Percentiles rank a stretch among this genome's conserved stretches.
These are phyloP conservation scores for Stigmatopora nigra DNA, from an alignment of 2,113 vertebrate species.

Conservation along the genomic window DNA sequence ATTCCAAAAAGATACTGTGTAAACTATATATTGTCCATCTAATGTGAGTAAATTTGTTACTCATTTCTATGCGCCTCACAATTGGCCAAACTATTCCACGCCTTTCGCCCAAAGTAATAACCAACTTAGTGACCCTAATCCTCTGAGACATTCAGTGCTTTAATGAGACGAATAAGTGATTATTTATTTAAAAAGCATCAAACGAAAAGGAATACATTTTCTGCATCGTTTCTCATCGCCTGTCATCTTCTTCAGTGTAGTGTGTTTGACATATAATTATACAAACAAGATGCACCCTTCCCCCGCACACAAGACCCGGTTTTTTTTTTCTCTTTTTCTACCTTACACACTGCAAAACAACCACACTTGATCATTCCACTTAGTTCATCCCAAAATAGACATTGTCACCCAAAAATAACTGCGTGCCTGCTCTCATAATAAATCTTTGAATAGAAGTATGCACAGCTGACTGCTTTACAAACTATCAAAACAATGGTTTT, in stretches of 20 bases:
- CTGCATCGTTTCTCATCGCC: not conserved
- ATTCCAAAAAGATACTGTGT: not conserved
- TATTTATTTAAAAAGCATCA: not conserved
- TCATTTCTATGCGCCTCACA: too few species aligned
- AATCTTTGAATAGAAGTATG: slow-evolving; percentile 24
- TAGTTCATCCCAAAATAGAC: slow-evolving; percentile 28
- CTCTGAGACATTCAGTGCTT: not conserved
- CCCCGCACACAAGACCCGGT: not conserved
- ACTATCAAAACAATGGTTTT: not conserved
- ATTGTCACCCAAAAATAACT: slow-evolving; percentile 28
- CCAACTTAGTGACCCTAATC: too few species aligned
- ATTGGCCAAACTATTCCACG: too few species aligned
- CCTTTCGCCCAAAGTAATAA: too few species aligned
- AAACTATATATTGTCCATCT: not conserved
- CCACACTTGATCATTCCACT: not conserved
- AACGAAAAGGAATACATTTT: not conserved
- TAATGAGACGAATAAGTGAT: not conserved
- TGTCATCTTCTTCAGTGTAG: slow-evolving; percentile 11
- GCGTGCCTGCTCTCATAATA: not conserved
- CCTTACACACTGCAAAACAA: slow-evolving; percentile 15
- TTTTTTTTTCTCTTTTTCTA: slow-evolving; percentile 15
- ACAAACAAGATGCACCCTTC: slow-evolving; percentile 17
- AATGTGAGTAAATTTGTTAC: too few species aligned
- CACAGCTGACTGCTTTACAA: not conserved
- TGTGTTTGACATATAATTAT: slow-evolving; percentile 12